Percentiles rank a stretch among this genome's conserved stretches.
These are phyloP conservation scores for Chionoecetes opilio DNA, from an alignment of 1,140 invertebrate species.

Conservation along the genomic window DNA sequence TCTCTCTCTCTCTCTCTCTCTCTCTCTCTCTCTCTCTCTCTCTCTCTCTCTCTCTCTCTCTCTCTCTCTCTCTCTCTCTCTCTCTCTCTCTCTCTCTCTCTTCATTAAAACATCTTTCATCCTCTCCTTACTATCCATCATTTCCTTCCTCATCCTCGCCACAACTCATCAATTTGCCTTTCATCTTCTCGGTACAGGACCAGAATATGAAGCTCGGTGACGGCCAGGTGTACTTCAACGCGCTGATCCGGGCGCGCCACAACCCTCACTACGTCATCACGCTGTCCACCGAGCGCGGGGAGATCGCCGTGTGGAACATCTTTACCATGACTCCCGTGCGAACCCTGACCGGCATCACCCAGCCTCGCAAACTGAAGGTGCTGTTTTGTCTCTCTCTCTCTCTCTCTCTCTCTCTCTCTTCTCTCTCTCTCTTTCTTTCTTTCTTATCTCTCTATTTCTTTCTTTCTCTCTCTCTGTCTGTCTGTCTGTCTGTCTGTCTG, in stretches of 20 bases:
- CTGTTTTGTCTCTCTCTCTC: not conserved
- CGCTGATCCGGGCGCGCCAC: conserved; percentile 74
- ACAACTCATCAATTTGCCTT: too few relatives aligned
- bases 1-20: too few relatives aligned
- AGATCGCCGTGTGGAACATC: conserved; percentile 90
- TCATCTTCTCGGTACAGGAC: conserved; percentile 49
- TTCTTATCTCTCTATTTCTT: not conserved
- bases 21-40: not conserved
- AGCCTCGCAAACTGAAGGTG: conserved; percentile 83
- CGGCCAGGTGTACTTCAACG: conserved; percentile 74
- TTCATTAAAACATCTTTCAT: not conserved
- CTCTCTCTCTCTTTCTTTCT: conserved; percentile 39
- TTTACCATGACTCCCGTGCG: conserved; percentile 86
- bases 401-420: not conserved
- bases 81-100: not conserved
- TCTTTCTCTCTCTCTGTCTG: not conserved
- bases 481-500: not conserved
- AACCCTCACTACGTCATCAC: conserved; percentile 84
- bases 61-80: not conserved
- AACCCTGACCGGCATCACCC: conserved; percentile 86
- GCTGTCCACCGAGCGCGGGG: conserved; percentile 89
- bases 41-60: not conserved
- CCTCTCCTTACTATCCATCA: not conserved
- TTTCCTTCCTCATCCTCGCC: not conserved
- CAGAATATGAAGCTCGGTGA: conserved; percentile 74